These are phyloP conservation scores for Anodontia alba DNA, from an alignment of 2,888 invertebrate genomes.

Conservation along the genomic window DNA sequence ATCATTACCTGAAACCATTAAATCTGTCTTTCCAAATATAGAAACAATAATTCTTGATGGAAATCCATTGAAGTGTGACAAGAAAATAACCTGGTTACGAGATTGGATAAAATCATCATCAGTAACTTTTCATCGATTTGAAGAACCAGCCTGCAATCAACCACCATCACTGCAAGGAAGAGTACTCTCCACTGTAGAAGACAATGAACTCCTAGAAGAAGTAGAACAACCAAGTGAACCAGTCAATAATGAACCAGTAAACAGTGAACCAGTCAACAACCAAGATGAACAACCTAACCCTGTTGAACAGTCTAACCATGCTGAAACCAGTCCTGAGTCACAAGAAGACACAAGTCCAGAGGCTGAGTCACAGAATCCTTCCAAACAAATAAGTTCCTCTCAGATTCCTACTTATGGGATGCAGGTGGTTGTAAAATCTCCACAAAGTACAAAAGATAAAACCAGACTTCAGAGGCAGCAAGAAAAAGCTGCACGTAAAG, in stretches of 20 bases:
- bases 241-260: conserved; percentile 4
- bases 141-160: conserved; percentile 85
- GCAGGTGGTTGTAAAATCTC: background rate
- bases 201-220: conserved; percentile 60
- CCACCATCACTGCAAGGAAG: conserved; percentile 78
- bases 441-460: background rate
- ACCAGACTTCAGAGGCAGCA: conserved; percentile 11
- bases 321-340: background rate
- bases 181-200: conserved; percentile 66
- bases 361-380: background rate
- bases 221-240: background rate
- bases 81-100: conserved; percentile 82
- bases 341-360: background rate
- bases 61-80: conserved; percentile 90
- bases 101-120: conserved; percentile 88
- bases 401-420: background rate
- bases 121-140: conserved; percentile 82
- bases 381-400: background rate
- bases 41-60: conserved; percentile 89
- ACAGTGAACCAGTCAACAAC: too few species aligned
- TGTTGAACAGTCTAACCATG: background rate
- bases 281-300: too few species aligned
- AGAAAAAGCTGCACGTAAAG: conserved; percentile 43
- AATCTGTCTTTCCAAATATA: conserved; percentile 90
- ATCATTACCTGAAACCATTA: conserved; percentile 89